Base-by-base conservation (phyloP, 2,888 invertebrate species). In the Diaperis boleti region DNA sequence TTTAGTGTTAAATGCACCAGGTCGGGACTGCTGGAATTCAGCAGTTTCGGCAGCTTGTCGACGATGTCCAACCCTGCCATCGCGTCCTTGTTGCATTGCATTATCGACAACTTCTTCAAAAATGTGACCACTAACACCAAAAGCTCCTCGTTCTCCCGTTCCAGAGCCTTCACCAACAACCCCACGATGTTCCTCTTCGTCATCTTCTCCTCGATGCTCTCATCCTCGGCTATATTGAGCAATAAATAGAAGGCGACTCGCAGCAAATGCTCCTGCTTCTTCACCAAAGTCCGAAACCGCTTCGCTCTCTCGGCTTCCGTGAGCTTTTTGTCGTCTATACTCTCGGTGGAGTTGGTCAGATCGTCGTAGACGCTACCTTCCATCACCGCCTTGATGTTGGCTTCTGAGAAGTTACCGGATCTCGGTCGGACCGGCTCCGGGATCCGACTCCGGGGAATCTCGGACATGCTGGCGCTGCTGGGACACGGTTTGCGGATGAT, bases 141-240 rank as follows among this genome's bases (percentile, higher is more conserved):
- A 18, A 98, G 85, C 81, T 98, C 96, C 66, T 90, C 89, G 80
- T 95, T 95, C 72, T 93, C 92, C 66, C 98, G 86, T 74, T 96
- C 96, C 79, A 99, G 85, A 6, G 94, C 91, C 75, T 92, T 93
- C 42, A 94, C 88, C 31, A 98, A 85, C 82, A 96, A 88, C 31
- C 91, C 91, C 2, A 96, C 92, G 68, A 98, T 89, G 75, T 93
- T 94, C 80, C 96, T 93, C 74, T 95, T 94, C 18, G 94, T 89
- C 94, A 99, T 98, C 84, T 99, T 99, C 82, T 95, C 92, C 82
- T 98, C 98, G 1, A 98, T 92, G 79, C 92, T 92, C 5, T 94
- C 88, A 84, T 97, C 98, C 81, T 97, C 96, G 2, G 98, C 94
- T 81, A 99, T 92, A 80, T 99, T 98, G 47, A 98, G 83, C 55